Base-by-base conservation (phyloP, 2,113 vertebrate genomes). In the Corythornis cristatus region DNA sequence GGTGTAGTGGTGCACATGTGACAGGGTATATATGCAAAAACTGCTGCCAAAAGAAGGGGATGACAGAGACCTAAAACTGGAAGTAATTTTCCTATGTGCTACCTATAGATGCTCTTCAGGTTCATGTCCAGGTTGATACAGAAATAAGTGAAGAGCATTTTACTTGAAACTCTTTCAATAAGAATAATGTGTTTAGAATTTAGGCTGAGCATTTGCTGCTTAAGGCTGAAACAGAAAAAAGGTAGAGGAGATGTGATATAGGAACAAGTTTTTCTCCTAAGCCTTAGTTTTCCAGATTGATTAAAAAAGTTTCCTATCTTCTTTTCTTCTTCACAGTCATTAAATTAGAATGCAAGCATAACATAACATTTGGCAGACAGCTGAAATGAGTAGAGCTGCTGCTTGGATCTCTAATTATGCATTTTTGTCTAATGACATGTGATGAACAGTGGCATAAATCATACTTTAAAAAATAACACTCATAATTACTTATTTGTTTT, bases 401-500 rank as follows among this genome's bases (percentile, higher is more conserved):
- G 25, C 73, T 83, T 88, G 48, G 19, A 94, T 75, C 61, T 48
- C 61, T 93, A 88, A 76, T 45, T 73, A 57, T 53, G 54, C 21
- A 28, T 73, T 88, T 95, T 83, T 76, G 13, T 74, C 37, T 92
- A 62, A 57, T 66, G 40, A 18, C 33, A 19, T 86, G 26, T 64
- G 64, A 91, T 80, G 18, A 90, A 80, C 15, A 58, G 50, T 58
- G 29, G 13, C 62, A 88, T 83, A 91, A 89, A 68, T 93, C 71
- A 85, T 56, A 82, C 53, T 78, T 72, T 45, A 5, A 45, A 81
- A 89, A 70, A 45, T 56, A 88, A 21, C 23, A 40, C 46, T 88
- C 20, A 45, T 85, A 31, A 60, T 85, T 79, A 73, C n/a, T 60
- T 76, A 68, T 45, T 83, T 85, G 58, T 84, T 93, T 84, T 82